These are phyloP conservation scores for Leptobrachium ailaonicum DNA, from an alignment of 2,113 vertebrate genomes.

Conservation along the genomic window DNA sequence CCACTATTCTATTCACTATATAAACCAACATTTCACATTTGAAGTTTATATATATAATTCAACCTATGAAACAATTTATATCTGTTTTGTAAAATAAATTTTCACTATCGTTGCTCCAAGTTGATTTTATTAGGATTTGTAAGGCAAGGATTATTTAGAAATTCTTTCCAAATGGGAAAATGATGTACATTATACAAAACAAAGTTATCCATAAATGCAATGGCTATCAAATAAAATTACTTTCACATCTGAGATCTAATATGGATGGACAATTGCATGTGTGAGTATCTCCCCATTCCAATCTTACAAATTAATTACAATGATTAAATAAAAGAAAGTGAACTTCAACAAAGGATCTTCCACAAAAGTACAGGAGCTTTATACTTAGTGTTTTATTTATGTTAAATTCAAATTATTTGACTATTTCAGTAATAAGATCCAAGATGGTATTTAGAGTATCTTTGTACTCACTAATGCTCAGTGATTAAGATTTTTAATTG, in stretches of 20 bases:
- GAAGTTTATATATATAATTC: too few species aligned
- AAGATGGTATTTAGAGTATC: too few species aligned
- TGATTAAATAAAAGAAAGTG: conserved; percentile 20
- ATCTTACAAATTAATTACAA: conserved; percentile 32
- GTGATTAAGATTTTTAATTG: too few species aligned
- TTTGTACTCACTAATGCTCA: too few species aligned
- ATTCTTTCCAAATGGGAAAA: conserved; percentile 8
- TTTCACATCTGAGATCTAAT: conserved; percentile 39
- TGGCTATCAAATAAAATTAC: conserved; percentile 37
- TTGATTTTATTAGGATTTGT: too few species aligned
- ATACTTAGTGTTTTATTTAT: conserved; percentile 22
- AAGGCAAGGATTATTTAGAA: neutral
- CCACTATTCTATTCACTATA: too few species aligned
- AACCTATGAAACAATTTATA: too few species aligned
- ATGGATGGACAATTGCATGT: conserved; percentile 17
- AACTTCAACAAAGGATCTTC: neutral
- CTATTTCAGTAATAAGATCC: too few species aligned
- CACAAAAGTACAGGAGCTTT: conserved; percentile 4
- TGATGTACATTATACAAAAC: conserved; percentile 33
- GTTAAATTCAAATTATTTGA: neutral
- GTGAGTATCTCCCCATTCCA: conserved; percentile 30
- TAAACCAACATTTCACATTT: too few species aligned
- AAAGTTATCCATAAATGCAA: conserved; percentile 30
- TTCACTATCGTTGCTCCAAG: too few species aligned
- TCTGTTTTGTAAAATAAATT: too few species aligned